Conservation (phyloP, 1,140 invertebrate genomes). For the Heliothis subflexa region DNA sequence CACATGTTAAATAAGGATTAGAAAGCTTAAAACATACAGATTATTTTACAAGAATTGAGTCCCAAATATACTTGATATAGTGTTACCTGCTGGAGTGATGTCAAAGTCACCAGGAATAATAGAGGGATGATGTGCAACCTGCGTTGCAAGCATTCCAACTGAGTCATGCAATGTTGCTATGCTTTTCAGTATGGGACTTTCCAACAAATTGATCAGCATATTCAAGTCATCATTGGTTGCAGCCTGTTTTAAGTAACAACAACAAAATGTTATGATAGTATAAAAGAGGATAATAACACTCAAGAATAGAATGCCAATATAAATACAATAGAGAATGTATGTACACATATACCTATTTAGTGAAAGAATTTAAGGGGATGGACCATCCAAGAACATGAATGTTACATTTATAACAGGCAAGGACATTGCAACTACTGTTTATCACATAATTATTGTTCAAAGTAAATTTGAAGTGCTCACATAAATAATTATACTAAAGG, state of each 20-base stretch:
- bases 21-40: not conserved
- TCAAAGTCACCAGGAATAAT: conserved; percentile 97
- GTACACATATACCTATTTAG: not conserved
- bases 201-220: conserved; percentile 94
- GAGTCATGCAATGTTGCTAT: conserved; percentile 97
- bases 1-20: too few species aligned
- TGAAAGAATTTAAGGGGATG: too few species aligned
- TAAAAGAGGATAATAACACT: not conserved
- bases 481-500: not conserved
- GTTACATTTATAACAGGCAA: too few species aligned
- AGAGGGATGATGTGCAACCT: conserved; percentile 95
- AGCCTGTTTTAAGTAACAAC: conserved; percentile 74
- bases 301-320: not conserved
- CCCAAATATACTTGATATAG: not conserved
- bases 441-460: too few species aligned
- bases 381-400: too few species aligned
- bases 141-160: conserved; percentile 91
- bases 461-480: not conserved
- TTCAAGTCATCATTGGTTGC: conserved; percentile 94
- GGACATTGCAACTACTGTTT: too few species aligned
- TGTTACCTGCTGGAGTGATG: conserved; percentile 90
- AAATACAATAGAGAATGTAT: not conserved
- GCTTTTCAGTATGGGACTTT: conserved; percentile 96
- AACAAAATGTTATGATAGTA: not conserved
- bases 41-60: not conserved